Conservation (phyloP, 1,140 invertebrate genomes). For the Oryzaephilus surinamensis region DNA sequence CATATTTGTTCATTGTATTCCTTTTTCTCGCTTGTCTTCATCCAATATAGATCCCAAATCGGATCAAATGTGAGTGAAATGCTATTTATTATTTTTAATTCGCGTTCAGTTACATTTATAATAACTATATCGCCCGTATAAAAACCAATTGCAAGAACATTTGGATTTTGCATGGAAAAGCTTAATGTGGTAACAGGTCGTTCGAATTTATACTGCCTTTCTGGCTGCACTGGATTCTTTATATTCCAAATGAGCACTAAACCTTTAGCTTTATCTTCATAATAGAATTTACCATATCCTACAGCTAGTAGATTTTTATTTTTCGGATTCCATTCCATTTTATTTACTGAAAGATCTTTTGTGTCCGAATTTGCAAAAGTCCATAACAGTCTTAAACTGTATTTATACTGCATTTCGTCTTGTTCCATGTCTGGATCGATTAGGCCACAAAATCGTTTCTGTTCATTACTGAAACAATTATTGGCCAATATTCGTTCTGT, state of each 20-base stretch:
- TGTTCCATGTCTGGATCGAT: slow-evolving; percentile 42
- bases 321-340: slow-evolving; percentile 51
- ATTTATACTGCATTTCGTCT: slow-evolving; percentile 49
- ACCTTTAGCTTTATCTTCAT: slow-evolving; percentile 42
- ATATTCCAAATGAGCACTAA: slow-evolving; percentile 70
- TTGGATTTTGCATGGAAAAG: slow-evolving; percentile 46
- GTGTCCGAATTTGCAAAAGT: slow-evolving; percentile 41
- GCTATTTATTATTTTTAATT: slow-evolving; percentile 39
- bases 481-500: slow-evolving; percentile 58
- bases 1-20: slow-evolving; percentile 20
- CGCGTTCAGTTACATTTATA: slow-evolving; percentile 49
- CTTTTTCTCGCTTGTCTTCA: slow-evolving; percentile 36
- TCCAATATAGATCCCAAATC: slow-evolving; percentile 52
- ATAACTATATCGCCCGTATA: slow-evolving; percentile 64
- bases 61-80: slow-evolving; percentile 46
- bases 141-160: slow-evolving; percentile 51
- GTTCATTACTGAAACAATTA: slow-evolving; percentile 48
- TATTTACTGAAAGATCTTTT: slow-evolving; percentile 38
- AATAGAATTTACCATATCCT: slow-evolving; percentile 55
- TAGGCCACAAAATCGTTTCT: slow-evolving; percentile 56
- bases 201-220: slow-evolving; percentile 55
- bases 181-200: slow-evolving; percentile 60
- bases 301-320: slow-evolving; percentile 57
- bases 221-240: slow-evolving; percentile 78
- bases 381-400: slow-evolving; percentile 54